Base-by-base conservation (phyloP, 1,140 invertebrate genomes). In the Hirudo medicinalis region DNA sequence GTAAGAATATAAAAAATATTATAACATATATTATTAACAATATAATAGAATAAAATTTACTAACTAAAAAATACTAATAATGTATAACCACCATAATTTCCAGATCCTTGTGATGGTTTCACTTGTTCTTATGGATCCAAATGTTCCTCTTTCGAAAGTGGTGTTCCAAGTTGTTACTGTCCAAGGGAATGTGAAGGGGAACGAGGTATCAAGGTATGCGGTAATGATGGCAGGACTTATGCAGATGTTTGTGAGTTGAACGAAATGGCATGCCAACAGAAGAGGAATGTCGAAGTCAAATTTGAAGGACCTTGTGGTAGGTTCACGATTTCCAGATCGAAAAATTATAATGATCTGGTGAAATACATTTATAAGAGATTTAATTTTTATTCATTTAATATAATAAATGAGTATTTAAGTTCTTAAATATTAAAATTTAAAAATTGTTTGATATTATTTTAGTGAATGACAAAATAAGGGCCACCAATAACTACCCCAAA, bases 161-260 rank as follows among this genome's bases (percentile, higher is more conserved):
- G 43, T 49, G 15, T 49, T 49, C 43, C 43, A 49, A 49, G 13
- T 17, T 49, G 43, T 49, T 9, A 49, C 11, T 49, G 43, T 17
- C 43, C 9, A 17, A 5, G 1, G 43, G 43, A 49, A 15, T 49
- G 43, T 63, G 57, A 63, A 1, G 6, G 17, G 29, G 57, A 11
- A 25, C 11, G 29, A 15, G 57, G 57, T 63, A 63, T 1, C 22
- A 63, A n/a, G 78, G 78, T 81, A 13, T 95, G 92, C 80, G 90
- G 88, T 55, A 90, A 87, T 76, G 89, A 92, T 77, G 88, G 89
- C 79, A 85, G 86, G 72, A 92, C 90, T 0, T 94, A 90, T 78
- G 80, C 85, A 70, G 92, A 89, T 77, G 90, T 92, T 80, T 95
- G 92, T 79, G 88, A 91, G 78, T 86, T 94, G 75, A 88, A 89